Conservation (phyloP, 37 sponge, comb jelly and placozoan genomes). For the Lycopodina hypogea region DNA sequence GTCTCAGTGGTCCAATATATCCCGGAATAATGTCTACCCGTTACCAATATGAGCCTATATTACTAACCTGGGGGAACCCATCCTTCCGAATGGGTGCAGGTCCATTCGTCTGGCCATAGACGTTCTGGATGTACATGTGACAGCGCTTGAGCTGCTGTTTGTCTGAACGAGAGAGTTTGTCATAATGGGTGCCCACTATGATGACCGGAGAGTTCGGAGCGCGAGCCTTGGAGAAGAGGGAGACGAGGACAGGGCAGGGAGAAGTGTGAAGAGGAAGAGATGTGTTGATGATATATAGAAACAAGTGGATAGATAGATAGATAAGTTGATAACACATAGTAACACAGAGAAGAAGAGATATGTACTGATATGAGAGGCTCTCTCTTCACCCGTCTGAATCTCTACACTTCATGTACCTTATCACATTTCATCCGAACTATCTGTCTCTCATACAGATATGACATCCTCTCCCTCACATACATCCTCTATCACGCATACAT, state of each 20-base stretch:
- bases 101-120: slow-evolving; percentile 6
- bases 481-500: too few relatives aligned
- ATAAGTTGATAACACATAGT: too few relatives aligned
- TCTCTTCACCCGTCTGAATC: too few relatives aligned
- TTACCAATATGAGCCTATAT: background rate
- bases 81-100: slow-evolving; percentile 7
- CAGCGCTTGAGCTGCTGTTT: slow-evolving; percentile 6
- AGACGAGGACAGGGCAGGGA: background rate
- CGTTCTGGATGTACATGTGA: slow-evolving; percentile 5
- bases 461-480: too few relatives aligned
- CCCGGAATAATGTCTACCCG: background rate
- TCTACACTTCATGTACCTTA: too few relatives aligned
- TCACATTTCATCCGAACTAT: too few relatives aligned
- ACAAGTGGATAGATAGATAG: background rate
- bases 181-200: slow-evolving; percentile 74
- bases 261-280: background rate
- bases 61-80: slow-evolving; percentile 27
- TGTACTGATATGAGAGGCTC: too few relatives aligned
- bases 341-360: too few relatives aligned
- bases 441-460: too few relatives aligned
- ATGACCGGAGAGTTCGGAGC: slow-evolving; percentile 75
- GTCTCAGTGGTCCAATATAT: too few relatives aligned
- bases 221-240: slow-evolving; percentile 50
- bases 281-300: background rate
- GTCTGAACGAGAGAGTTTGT: slow-evolving; percentile 26